A percentile compares a stretch with the other conserved stretches of the same genome.
phyloP scores from a whole-genome alignment of 2,888 invertebrate species.

The Xestia sexstrigata region DNA sequence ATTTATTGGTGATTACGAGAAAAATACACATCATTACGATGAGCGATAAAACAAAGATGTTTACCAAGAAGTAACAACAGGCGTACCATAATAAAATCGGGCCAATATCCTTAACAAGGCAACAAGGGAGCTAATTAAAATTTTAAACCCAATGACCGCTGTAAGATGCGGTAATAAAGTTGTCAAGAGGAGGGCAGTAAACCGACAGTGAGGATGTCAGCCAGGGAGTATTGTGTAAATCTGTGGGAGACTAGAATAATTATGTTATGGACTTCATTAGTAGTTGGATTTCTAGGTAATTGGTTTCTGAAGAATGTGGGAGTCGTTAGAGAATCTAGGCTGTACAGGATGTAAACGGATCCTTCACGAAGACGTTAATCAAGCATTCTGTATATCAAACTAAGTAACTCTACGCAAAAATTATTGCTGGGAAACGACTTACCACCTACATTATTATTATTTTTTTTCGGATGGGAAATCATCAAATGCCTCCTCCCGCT shows the following conservation, averaged over 20 bases:
- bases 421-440: too few relatives aligned
- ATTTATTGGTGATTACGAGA: conserved; percentile 41
- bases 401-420: too few relatives aligned
- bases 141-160: conserved; percentile 80
- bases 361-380: too few relatives aligned
- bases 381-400: too few relatives aligned
- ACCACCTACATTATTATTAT: too few relatives aligned
- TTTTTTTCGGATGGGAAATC: too few relatives aligned
- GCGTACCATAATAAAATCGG: conserved; percentile 77
- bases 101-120: conserved; percentile 83
- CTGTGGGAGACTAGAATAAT: conserved; percentile 61
- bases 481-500: too few relatives aligned
- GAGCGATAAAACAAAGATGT: conserved; percentile 71
- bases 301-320: conserved; percentile 9
- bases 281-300: conserved; percentile 7
- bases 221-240: conserved; percentile 64
- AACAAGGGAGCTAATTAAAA: conserved; percentile 84
- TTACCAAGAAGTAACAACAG: conserved; percentile 72
- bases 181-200: conserved; percentile 77
- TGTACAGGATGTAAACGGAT: too few relatives aligned
- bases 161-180: conserved; percentile 79
- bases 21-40: conserved; percentile 60
- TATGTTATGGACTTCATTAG: conserved; percentile 42
- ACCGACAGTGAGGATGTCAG: conserved; percentile 73
- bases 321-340: conserved; percentile 4